These are phyloP conservation scores for Spea multiplicata DNA, from an alignment of 2,113 vertebrate species.

Conservation along the genomic window DNA sequence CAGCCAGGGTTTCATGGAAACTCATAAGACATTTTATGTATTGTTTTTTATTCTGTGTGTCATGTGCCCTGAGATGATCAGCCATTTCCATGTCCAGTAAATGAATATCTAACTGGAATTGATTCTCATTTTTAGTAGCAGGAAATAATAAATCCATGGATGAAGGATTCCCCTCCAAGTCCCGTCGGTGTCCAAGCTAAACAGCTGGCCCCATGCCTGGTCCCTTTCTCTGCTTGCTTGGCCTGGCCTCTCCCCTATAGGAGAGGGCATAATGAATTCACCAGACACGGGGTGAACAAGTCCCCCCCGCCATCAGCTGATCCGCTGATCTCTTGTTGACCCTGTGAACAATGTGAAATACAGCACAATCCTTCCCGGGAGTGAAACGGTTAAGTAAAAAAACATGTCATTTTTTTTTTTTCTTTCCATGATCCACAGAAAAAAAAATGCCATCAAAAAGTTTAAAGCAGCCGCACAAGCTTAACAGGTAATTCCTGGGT, in stretches of 20 bases:
- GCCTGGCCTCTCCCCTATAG: neutral
- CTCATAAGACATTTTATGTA: constrained; percentile 7
- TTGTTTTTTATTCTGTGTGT: constrained; percentile 17
- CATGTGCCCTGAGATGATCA: constrained; percentile 26
- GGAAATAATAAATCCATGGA: constrained; percentile 45
- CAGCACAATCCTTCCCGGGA: no score
- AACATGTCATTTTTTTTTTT: no score
- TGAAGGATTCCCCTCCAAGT: constrained; percentile 44
- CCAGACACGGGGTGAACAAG: neutral
- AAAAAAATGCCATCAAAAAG: no score
- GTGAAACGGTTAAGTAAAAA: no score
- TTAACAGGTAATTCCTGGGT: no score
- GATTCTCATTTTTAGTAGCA: constrained; percentile 48
- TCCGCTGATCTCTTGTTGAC: neutral
- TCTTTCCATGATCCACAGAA: no score
- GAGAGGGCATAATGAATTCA: neutral
- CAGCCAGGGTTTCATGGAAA: no score
- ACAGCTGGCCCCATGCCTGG: constrained; percentile 42
- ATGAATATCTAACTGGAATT: constrained; percentile 47
- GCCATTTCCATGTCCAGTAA: constrained; percentile 45
- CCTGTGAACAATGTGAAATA: no score
- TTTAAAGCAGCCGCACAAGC: no score
- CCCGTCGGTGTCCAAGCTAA: constrained; percentile 36
- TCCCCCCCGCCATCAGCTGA: neutral
- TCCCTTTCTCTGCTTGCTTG: constrained; percentile 4